Evolutionary conservation across 2,113 vertebrate species (phyloP).

Genomic region (Lepisosteus osseus): DNA sequence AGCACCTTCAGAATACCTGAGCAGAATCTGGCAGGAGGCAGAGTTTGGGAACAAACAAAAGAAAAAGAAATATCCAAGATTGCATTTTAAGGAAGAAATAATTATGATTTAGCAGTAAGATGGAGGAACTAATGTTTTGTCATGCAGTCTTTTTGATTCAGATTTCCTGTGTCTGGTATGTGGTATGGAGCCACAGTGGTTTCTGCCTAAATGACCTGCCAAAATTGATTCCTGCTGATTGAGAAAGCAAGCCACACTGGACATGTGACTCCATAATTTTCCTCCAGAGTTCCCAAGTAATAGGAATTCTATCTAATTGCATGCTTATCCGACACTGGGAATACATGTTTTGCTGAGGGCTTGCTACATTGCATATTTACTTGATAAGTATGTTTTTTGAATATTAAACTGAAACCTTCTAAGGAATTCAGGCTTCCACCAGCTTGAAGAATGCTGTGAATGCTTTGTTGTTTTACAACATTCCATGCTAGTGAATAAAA

Average conservation of each 20-base stretch:
- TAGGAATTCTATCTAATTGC: constrained; percentile 1
- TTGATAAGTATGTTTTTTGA: background rate
- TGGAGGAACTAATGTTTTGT: background rate
- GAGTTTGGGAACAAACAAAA: too few species aligned
- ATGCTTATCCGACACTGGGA: background rate
- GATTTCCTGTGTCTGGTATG: constrained; percentile 18
- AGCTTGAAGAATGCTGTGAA: background rate
- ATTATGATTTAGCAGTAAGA: too few species aligned
- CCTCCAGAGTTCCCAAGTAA: background rate
- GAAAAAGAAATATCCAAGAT: too few species aligned
- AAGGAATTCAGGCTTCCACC: background rate
- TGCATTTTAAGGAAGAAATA: too few species aligned
- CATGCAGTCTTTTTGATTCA: background rate
- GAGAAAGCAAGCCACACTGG: background rate
- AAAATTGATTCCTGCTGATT: constrained; percentile 2
- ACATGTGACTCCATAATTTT: constrained; percentile 30
- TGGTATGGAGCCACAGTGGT: constrained; percentile 21
- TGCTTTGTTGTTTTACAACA: background rate
- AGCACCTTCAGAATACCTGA: too few species aligned
- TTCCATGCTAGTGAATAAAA: background rate
- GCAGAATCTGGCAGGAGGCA: too few species aligned
- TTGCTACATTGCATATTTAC: constrained; percentile 6
- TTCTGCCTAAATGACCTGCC: constrained; percentile 13
- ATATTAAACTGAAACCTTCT: background rate
- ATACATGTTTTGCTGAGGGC: constrained; percentile 1